phyloP scores from a whole-genome alignment of 2,113 vertebrate genomes.

The Pampusana beccarii region DNA sequence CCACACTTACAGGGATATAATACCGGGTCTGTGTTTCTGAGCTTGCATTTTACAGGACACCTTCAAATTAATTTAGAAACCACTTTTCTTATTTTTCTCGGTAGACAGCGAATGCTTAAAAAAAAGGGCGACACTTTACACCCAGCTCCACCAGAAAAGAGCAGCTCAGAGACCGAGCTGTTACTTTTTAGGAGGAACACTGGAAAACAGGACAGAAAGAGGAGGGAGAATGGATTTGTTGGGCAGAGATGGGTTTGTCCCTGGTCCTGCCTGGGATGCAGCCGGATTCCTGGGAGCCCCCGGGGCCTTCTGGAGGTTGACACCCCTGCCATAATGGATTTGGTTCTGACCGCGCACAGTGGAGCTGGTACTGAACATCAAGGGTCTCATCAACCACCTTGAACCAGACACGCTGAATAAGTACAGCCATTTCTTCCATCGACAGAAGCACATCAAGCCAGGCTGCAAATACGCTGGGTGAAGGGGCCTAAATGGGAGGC shows the following conservation, averaged over 20 bases:
- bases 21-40: background rate
- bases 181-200: background rate
- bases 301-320: background rate
- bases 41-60: background rate
- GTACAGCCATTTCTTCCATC: too few relatives aligned
- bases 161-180: background rate
- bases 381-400: background rate
- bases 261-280: background rate
- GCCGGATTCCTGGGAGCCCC: background rate
- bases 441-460: too few relatives aligned
- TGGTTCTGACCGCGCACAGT: too few relatives aligned
- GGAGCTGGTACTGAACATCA: background rate
- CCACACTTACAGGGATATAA: background rate
- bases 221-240: background rate
- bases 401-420: background rate
- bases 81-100: background rate
- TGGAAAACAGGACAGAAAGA: background rate
- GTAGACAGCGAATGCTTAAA: background rate
- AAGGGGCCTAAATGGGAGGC: background rate
- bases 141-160: background rate
- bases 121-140: background rate
- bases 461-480: too few relatives aligned
- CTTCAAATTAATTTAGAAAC: conserved; percentile 41
- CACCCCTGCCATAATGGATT: too few relatives aligned
- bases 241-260: background rate